These are phyloP conservation scores for Arenicola marina DNA, from an alignment of 2,888 invertebrate species.

Conservation along the genomic window DNA sequence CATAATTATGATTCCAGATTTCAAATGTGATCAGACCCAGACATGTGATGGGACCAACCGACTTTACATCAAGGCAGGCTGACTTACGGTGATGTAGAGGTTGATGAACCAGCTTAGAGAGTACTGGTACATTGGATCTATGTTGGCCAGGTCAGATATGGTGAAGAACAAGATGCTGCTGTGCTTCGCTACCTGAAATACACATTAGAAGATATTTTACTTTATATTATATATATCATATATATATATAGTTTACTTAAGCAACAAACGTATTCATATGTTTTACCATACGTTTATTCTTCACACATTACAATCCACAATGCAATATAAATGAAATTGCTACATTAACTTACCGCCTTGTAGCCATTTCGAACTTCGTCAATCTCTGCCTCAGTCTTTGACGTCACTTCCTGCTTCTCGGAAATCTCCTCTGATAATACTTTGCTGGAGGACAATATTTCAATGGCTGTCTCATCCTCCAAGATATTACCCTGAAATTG, in stretches of 20 bases:
- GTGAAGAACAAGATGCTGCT: conserved; percentile 81
- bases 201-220: too few species aligned
- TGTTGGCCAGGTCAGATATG: conserved; percentile 82
- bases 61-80: background rate
- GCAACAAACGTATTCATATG: too few species aligned
- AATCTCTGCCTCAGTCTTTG: conserved; percentile 63
- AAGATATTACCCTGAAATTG: conserved; percentile 78
- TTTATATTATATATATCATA: too few species aligned
- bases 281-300: too few species aligned
- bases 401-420: conserved; percentile 81
- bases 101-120: conserved; percentile 91
- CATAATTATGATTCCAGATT: too few species aligned
- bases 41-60: too few species aligned
- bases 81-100: conserved; percentile 70
- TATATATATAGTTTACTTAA: too few species aligned
- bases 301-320: too few species aligned
- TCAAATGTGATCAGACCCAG: too few species aligned
- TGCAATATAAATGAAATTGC: too few species aligned
- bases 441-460: conserved; percentile 77
- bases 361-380: conserved; percentile 58
- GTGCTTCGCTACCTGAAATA: conserved; percentile 56
- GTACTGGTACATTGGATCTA: conserved; percentile 95
- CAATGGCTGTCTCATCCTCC: conserved; percentile 92
- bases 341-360: conserved; percentile 55
- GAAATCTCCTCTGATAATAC: conserved; percentile 82